phyloP scores from a whole-genome alignment of 2,797 vertebrate species.

The Hozukius guyotensis region DNA sequence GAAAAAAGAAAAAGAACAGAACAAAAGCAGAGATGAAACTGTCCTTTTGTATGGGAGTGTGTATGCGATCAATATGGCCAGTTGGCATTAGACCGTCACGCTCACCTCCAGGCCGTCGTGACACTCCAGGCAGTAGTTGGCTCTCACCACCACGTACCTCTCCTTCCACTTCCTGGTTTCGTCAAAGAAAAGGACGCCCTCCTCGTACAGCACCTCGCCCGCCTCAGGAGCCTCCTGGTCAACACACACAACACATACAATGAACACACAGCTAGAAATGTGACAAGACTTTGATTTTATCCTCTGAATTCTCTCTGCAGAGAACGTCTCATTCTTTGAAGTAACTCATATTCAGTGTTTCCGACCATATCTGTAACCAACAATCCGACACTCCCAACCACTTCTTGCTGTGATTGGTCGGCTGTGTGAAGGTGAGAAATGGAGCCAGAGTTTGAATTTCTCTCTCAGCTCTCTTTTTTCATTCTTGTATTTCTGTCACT shows the following conservation, averaged over 20 bases:
- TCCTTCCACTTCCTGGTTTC: conserved; percentile 92
- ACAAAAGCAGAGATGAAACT: too few species aligned
- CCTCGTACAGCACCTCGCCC: conserved; percentile 84
- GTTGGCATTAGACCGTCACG: background rate
- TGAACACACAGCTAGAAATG: background rate
- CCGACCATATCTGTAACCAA: too few species aligned
- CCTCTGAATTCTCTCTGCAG: background rate
- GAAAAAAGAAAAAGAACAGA: background rate
- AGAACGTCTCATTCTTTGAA: background rate
- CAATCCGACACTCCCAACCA: too few species aligned
- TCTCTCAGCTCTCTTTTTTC: too few species aligned
- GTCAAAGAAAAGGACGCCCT: conserved; percentile 81
- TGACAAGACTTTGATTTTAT: background rate
- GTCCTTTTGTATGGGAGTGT: too few species aligned
- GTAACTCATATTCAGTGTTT: background rate
- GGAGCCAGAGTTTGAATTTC: too few species aligned
- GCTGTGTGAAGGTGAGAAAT: too few species aligned
- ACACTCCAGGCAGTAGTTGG: conserved; percentile 89
- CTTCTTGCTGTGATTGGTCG: too few species aligned
- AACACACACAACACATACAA: background rate
- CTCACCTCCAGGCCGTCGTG: conserved; percentile 90
- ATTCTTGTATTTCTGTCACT: too few species aligned
- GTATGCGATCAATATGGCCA: background rate
- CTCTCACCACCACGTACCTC: conserved; percentile 87
- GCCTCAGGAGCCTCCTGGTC: conserved; percentile 74